phyloP scores from a whole-genome alignment of 2,888 invertebrate species.

The Ochropacha duplaris region DNA sequence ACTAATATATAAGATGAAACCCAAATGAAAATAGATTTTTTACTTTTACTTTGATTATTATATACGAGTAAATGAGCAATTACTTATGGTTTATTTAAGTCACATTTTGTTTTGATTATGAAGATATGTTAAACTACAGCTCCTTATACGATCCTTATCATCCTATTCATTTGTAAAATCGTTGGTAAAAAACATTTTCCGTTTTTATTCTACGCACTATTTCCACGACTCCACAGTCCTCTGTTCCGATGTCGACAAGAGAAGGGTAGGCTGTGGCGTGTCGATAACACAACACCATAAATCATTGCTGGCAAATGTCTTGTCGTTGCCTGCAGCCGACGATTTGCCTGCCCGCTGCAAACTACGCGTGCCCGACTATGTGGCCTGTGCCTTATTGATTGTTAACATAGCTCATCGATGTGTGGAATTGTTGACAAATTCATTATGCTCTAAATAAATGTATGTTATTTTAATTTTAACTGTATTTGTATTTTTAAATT shows the following conservation, averaged over 20 bases:
- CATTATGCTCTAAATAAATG: background rate
- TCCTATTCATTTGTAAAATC: no score
- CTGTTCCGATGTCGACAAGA: slow-evolving; percentile 37
- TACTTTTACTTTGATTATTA: no score
- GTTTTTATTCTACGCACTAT: slow-evolving; percentile 5
- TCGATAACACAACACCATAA: slow-evolving; percentile 79
- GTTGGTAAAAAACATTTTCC: slow-evolving; percentile 18
- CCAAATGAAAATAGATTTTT: no score
- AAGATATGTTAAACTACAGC: no score
- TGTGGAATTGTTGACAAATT: slow-evolving; percentile 18
- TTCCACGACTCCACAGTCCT: slow-evolving; percentile 23
- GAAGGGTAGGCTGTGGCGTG: slow-evolving; percentile 77
- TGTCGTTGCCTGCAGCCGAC: slow-evolving; percentile 69
- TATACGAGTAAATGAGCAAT: no score
- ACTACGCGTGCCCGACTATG: slow-evolving; percentile 19
- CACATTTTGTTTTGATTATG: no score
- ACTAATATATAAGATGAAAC: no score
- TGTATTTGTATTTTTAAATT: no score
- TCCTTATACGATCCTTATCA: no score
- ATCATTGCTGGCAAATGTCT: slow-evolving; percentile 77
- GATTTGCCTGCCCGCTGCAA: slow-evolving; percentile 64
- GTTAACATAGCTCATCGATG: slow-evolving; percentile 20
- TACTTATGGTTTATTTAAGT: no score
- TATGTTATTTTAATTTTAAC: background rate
- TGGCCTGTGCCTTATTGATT: slow-evolving; percentile 22